Evolutionary conservation across 2,888 invertebrate species (phyloP).

Genomic region (Microdon myrmicae): DNA sequence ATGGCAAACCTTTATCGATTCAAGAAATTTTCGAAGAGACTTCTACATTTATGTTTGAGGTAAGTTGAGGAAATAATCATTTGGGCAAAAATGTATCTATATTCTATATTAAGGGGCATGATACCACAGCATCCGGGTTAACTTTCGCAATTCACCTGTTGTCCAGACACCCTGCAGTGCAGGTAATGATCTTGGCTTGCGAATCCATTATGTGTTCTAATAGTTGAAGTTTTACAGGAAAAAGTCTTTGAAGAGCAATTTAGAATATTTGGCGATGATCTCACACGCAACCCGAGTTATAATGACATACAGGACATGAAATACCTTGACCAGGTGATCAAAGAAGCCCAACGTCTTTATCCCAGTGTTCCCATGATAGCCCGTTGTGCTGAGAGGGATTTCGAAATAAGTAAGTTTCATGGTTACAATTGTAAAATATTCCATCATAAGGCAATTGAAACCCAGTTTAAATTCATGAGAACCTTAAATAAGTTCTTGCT

Average conservation of each 20-base stretch:
- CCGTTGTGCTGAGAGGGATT: slow-evolving; percentile 57
- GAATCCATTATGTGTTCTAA: no score
- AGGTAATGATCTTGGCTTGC: slow-evolving; percentile 67
- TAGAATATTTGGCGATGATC: slow-evolving; percentile 64
- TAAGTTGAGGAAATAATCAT: slow-evolving; percentile 17
- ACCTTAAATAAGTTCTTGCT: no score
- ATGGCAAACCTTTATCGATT: slow-evolving; percentile 56
- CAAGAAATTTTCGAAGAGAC: slow-evolving; percentile 64
- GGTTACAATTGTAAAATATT: no score
- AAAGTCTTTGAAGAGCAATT: slow-evolving; percentile 69
- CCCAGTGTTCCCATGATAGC: slow-evolving; percentile 63
- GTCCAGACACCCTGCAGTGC: slow-evolving; percentile 68
- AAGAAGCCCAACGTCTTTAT: slow-evolving; percentile 61
- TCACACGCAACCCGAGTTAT: slow-evolving; percentile 58
- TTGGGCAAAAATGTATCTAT: no score
- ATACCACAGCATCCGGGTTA: slow-evolving; percentile 72
- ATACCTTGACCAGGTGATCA: slow-evolving; percentile 62
- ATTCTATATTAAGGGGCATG: slow-evolving; percentile 68
- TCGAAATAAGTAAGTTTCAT: slow-evolving; percentile 59
- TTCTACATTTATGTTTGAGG: slow-evolving; percentile 64
- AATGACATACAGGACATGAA: slow-evolving; percentile 62
- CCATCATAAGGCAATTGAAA: no score
- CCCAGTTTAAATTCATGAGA: no score
- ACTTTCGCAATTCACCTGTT: slow-evolving; percentile 69
- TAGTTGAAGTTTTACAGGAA: no score